Evolutionary conservation across 2,888 invertebrate species (phyloP), one percentile per base, ranked within the genome.

Genomic region (Chalcosyrphus nemorum): DNA sequence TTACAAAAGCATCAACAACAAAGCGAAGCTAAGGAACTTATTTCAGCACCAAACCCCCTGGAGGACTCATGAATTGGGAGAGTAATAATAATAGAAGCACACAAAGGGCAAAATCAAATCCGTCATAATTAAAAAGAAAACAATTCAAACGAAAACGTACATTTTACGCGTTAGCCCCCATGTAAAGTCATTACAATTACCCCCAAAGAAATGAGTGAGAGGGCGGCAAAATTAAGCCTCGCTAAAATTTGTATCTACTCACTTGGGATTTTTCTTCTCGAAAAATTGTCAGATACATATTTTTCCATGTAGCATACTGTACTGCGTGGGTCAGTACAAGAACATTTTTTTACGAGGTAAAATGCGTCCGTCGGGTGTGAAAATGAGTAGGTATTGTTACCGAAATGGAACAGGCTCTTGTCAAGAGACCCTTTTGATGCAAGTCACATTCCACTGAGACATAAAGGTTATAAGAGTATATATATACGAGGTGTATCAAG

Each of bases 71-170:
- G 9, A 27, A 21, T 7, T 41, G 52, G 52, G 15, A 13, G 29
- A 29, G 13, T 13, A 4, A 15, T 52, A 6, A 52, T 52, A 52
- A 52, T 29, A 52, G 57, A 57, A 57, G 9, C 17, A 29, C 6
- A 29, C 45, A 61, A 29, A 45, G 43, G 29, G 24, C 17, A 43
- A 61, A 61, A 43, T 29, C 17, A 61, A 61, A 61, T 61, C 29
- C 45, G 61, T 45, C 61, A 29, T 45, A 27, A 45, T 61, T n/a
- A 61, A 29, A 29, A 45, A 19, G 17, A 61, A 61, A 45, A 61
- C 45, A 61, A 59, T 61, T 61, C 29, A 61, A 61, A 45, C 45
- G 61, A 19, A 47, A 47, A 47, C 47, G 19, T 47, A 24, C 11
- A n/a, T 24, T 21, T 21, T 21, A 24, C n/a, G 59, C 59, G 15